phyloP scores from a whole-genome alignment of 2,888 invertebrate species.

The Lasioglossum lativentre region DNA sequence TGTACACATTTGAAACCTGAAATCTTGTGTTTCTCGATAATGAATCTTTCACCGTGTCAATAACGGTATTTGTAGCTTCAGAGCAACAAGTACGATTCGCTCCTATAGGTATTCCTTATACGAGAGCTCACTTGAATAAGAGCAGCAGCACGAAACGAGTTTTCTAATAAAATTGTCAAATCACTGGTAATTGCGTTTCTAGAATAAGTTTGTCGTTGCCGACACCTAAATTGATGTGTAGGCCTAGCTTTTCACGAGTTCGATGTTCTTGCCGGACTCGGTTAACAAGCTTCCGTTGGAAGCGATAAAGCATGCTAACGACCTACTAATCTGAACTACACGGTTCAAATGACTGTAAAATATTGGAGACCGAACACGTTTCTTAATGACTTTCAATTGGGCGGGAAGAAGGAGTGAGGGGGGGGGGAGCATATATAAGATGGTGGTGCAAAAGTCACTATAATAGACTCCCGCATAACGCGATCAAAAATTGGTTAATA shows the following conservation, averaged over 20 bases:
- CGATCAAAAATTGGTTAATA: too few species aligned
- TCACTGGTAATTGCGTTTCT: not conserved
- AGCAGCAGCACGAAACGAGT: not conserved
- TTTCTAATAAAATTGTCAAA: not conserved
- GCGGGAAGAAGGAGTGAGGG: not conserved
- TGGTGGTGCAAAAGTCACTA: too few species aligned
- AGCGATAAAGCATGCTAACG: slow-evolving; percentile 57
- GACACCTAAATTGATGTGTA: not conserved
- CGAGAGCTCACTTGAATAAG: not conserved
- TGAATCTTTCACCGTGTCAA: not conserved
- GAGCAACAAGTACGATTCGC: slow-evolving; percentile 3
- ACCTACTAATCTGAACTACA: slow-evolving; percentile 54
- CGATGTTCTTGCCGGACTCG: slow-evolving; percentile 49
- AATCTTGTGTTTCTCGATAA: not conserved
- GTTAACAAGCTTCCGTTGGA: slow-evolving; percentile 57
- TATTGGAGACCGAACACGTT: slow-evolving; percentile 26
- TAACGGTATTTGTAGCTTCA: not conserved
- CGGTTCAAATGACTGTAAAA: slow-evolving; percentile 27
- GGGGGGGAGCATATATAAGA: not conserved
- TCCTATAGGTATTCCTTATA: not conserved
- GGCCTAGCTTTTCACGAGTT: slow-evolving; percentile 45
- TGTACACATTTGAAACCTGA: not conserved
- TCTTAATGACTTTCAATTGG: not conserved
- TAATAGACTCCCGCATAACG: too few species aligned
- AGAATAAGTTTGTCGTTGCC: not conserved